Evolutionary conservation across 2,113 vertebrate species (phyloP).

Genomic region (Peromyscus leucopus): DNA sequence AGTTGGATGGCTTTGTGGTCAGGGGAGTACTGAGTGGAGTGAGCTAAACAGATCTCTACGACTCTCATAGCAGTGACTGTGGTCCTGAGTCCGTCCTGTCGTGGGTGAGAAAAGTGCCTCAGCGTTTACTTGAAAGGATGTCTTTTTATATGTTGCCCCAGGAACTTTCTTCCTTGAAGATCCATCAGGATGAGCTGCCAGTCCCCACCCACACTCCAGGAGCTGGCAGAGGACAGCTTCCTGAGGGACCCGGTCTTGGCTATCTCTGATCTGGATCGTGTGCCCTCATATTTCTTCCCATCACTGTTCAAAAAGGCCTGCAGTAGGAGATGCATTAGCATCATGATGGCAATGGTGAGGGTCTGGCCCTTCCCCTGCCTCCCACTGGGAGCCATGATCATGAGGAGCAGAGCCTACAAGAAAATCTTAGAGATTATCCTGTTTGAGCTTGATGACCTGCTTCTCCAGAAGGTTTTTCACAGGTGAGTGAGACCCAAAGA

Average conservation of each 20-base stretch:
- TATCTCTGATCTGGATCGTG: neutral
- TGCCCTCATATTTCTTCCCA: neutral
- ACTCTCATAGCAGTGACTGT: neutral
- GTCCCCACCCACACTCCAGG: neutral
- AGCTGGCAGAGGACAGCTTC: neutral
- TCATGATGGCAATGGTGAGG: neutral
- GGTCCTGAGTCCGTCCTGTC: neutral
- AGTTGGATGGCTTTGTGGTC: neutral
- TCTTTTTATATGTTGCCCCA: neutral
- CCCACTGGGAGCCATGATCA: neutral
- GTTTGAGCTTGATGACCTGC: neutral
- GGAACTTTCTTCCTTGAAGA: neutral
- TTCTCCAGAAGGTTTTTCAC: neutral
- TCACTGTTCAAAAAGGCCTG: neutral
- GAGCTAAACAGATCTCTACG: neutral
- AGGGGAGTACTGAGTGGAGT: neutral
- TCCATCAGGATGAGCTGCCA: neutral
- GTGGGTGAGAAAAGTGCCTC: neutral
- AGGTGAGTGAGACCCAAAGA: conserved; percentile 1
- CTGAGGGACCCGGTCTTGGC: neutral
- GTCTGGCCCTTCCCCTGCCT: neutral
- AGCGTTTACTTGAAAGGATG: neutral
- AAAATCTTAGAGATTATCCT: neutral
- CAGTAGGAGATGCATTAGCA: rapidly evolving
- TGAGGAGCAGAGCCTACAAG: neutral